Evolutionary conservation across 2,797 vertebrate genomes (phyloP).

Genomic region (Molossus molossus): DNA sequence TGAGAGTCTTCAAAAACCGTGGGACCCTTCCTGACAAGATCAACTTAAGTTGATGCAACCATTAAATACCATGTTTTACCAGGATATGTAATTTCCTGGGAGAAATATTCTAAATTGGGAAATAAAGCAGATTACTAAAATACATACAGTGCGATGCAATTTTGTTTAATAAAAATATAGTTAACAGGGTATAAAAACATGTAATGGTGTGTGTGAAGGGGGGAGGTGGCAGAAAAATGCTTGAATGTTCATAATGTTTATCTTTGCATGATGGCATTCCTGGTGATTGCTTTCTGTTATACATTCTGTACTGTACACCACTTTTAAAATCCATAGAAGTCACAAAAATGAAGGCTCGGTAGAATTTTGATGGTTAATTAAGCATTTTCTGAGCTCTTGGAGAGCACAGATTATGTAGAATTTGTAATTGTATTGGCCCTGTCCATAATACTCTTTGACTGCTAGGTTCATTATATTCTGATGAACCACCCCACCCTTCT

Average conservation of each 20-base stretch:
- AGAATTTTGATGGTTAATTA: neutral
- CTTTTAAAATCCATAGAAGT: neutral
- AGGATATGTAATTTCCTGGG: neutral
- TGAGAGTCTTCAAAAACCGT: neutral
- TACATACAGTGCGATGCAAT: neutral
- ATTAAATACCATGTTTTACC: neutral
- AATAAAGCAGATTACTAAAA: neutral
- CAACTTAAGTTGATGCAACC: neutral
- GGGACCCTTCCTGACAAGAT: neutral
- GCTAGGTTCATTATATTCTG: neutral
- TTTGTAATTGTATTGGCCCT: neutral
- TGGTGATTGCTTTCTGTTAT: neutral
- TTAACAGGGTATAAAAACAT: neutral
- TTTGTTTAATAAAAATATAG: slow-evolving; percentile 37
- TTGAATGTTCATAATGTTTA: neutral
- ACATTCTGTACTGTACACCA: neutral
- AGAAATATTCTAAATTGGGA: neutral
- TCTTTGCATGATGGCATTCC: neutral
- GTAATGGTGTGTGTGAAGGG: neutral
- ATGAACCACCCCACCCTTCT: neutral
- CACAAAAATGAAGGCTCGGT: neutral
- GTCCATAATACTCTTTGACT: slow-evolving; percentile 7
- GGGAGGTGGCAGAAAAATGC: neutral
- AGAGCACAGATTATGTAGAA: neutral
- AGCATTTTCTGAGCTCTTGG: neutral